phyloP scores from a whole-genome alignment of 1,140 invertebrate species.

The Papilio xuthus region DNA sequence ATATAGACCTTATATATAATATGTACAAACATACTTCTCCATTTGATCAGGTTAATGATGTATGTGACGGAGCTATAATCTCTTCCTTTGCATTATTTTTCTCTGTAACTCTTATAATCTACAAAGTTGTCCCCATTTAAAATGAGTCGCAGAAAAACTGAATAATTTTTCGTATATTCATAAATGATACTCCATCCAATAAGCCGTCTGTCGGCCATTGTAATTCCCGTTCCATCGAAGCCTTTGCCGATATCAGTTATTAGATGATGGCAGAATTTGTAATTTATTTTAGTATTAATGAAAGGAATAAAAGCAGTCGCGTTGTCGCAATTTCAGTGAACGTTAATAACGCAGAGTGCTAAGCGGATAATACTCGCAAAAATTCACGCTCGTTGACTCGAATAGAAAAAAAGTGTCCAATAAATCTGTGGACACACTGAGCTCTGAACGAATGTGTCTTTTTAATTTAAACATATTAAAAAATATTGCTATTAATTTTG shows the following conservation, averaged over 20 bases:
- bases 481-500: no score
- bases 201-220: background rate
- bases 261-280: background rate
- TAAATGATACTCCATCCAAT: background rate
- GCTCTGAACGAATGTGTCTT: background rate
- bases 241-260: background rate
- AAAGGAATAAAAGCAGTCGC: conserved; percentile 18
- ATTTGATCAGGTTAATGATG: no score
- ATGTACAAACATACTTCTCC: no score
- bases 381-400: conserved; percentile 67
- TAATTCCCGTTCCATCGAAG: background rate
- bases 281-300: conserved; percentile 18
- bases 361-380: conserved; percentile 78
- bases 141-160: no score
- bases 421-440: conserved; percentile 50
- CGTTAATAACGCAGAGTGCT: conserved; percentile 72
- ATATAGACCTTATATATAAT: no score
- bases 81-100: no score
- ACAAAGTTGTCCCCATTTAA: no score
- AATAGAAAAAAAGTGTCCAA: conserved; percentile 69
- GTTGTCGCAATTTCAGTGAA: conserved; percentile 54
- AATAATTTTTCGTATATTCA: background rate
- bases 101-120: no score
- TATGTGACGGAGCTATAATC: no score
- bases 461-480: no score